Evolutionary conservation across 2,888 invertebrate genomes (phyloP), one percentile per base, ranked within the genome.

Genomic region (Norana najaformis): DNA sequence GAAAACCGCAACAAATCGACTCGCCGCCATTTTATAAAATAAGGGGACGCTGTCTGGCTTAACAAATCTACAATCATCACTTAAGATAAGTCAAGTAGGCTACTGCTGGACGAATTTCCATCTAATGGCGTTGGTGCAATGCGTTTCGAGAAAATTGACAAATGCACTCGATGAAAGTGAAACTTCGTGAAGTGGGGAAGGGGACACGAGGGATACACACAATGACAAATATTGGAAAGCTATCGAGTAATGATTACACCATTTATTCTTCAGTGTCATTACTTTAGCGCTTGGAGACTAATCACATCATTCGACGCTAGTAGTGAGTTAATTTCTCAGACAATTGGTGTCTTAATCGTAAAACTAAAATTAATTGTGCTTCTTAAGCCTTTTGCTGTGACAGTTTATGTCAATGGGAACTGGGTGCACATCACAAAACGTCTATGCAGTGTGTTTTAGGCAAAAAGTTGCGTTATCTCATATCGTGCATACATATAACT

Each of bases 341-440:
- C n/a, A 13, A n/a, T n/a, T 30, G n/a, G 30, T n/a, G 69, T n/a
- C n/a, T n/a, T 8, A 69, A n/a, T 69, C 11, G n/a, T 69, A 69
- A n/a, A 8, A 1, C 69, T 69, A 0, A 69, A 69, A 6, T 69
- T 30, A n/a, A 69, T n/a, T 69, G n/a, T 69, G 69, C 47, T 47
- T 23, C 47, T 47, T n/a, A n/a, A n/a, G n/a, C n/a, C n/a, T n/a
- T n/a, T n/a, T n/a, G 6, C 11, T 47, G 8, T 47, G 23, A 23
- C 23, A 47, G 47, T 23, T 47, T 47, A 47, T 5, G 23, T 5
- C 47, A 20, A 8, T n/a, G n/a, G n/a, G n/a, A n/a, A n/a, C n/a
- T n/a, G n/a, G n/a, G n/a, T n/a, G n/a, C n/a, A n/a, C 69, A n/a
- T 69, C 69, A n/a, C 69, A 69, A 69, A 69, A 69, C 69, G 69